Evolutionary conservation across 2,888 invertebrate species (phyloP).

Genomic region (Acronicta alni): DNA sequence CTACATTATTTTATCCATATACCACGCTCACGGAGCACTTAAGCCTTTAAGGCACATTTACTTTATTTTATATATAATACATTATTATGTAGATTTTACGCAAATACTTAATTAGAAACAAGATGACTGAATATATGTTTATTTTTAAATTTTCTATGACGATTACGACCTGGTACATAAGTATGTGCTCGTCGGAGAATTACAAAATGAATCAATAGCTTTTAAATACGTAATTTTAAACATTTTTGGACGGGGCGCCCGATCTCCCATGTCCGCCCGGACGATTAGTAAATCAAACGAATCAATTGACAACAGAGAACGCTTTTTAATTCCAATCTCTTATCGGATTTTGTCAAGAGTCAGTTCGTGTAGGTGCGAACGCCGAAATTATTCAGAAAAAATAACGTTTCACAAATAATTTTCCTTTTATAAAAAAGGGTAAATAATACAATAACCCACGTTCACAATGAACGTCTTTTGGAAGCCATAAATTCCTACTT

Average conservation of each 20-base stretch:
- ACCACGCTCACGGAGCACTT: no score
- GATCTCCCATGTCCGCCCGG: slow-evolving; percentile 5
- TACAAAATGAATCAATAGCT: no score
- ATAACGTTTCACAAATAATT: slow-evolving; percentile 13
- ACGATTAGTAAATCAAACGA: slow-evolving; percentile 38
- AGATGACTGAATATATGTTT: background rate
- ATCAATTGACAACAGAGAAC: slow-evolving; percentile 27
- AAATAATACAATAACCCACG: no score
- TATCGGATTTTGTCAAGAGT: slow-evolving; percentile 20
- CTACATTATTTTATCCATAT: no score
- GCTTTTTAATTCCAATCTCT: slow-evolving; percentile 28
- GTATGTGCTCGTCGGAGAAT: no score
- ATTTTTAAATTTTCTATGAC: no score
- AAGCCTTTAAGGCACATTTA: no score
- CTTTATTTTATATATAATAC: no score
- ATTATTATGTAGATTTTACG: no score
- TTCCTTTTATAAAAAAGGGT: slow-evolving; percentile 3
- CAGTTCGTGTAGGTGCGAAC: slow-evolving; percentile 1
- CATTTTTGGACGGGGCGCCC: background rate
- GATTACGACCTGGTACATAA: no score
- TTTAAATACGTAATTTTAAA: slow-evolving; percentile 7
- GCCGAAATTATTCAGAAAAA: slow-evolving; percentile 15
- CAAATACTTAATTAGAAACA: slow-evolving; percentile 16
- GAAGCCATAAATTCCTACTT: no score
- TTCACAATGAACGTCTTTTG: no score